These are phyloP conservation scores for Ivindomyrus marchei DNA, from an alignment of 2,113 vertebrate genomes.

Conservation along the genomic window DNA sequence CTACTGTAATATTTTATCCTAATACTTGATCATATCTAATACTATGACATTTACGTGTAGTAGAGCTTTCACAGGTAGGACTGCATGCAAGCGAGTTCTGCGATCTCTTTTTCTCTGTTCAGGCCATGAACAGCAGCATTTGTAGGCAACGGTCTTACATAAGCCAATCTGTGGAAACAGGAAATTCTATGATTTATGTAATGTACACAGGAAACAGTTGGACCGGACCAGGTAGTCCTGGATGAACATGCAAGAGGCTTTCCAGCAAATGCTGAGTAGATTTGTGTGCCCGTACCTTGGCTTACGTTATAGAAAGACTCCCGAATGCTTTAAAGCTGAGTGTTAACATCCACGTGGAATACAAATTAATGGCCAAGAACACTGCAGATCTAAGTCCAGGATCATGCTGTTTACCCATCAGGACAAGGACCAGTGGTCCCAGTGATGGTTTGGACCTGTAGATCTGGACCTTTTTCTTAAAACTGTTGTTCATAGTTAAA, in stretches of 20 bases:
- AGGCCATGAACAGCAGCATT: neutral
- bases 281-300: neutral
- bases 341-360: neutral
- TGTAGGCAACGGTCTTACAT: conserved; percentile 4
- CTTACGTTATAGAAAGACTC: neutral
- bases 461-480: neutral
- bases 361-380: neutral
- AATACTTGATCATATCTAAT: neutral
- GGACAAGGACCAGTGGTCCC: neutral
- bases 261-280: neutral
- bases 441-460: neutral
- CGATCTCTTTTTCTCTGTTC: neutral
- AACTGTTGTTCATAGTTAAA: neutral
- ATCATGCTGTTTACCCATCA: neutral
- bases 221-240: conserved; percentile 2
- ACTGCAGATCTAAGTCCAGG: neutral
- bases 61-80: neutral
- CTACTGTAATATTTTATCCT: neutral
- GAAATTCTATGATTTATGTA: conserved; percentile 26
- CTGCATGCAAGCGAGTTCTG: neutral
- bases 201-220: conserved; percentile 22
- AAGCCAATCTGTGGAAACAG: conserved; percentile 8
- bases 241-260: conserved; percentile 1
- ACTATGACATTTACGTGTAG: neutral
- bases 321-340: neutral